phyloP scores from a whole-genome alignment of 2,888 invertebrate species.

The Tipula unca region DNA sequence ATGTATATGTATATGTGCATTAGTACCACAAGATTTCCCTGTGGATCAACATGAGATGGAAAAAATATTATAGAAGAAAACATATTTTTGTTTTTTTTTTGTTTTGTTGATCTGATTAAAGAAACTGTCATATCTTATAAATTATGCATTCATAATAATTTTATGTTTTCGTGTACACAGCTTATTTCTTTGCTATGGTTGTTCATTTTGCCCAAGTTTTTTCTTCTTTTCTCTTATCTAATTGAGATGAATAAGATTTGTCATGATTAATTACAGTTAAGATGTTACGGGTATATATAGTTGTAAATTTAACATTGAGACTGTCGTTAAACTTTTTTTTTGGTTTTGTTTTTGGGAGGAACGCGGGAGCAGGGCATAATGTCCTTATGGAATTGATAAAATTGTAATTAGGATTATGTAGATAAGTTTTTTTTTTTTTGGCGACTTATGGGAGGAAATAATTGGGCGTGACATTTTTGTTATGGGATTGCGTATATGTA shows the following conservation, averaged over 20 bases:
- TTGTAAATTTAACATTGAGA: background rate
- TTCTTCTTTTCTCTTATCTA: background rate
- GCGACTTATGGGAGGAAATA: background rate
- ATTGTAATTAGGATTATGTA: background rate
- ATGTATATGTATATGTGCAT: background rate
- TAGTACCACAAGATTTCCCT: background rate
- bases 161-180: background rate
- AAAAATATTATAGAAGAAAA: background rate
- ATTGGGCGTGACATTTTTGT: slow-evolving; percentile 1
- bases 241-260: slow-evolving; percentile 14
- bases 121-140: background rate
- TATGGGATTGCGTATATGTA: too few relatives aligned
- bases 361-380: background rate
- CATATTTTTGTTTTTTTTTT: background rate
- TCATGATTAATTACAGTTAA: slow-evolving; percentile 8
- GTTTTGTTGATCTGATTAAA: background rate
- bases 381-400: background rate
- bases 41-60: background rate
- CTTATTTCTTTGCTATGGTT: background rate
- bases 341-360: background rate
- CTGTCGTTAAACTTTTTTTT: background rate
- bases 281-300: background rate
- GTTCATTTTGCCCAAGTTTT: background rate
- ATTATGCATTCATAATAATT: background rate
- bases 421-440: background rate